Evolutionary conservation across 2,113 vertebrate genomes (phyloP), one percentile per base, ranked within the genome.

Genomic region (Capreolus pygargus): DNA sequence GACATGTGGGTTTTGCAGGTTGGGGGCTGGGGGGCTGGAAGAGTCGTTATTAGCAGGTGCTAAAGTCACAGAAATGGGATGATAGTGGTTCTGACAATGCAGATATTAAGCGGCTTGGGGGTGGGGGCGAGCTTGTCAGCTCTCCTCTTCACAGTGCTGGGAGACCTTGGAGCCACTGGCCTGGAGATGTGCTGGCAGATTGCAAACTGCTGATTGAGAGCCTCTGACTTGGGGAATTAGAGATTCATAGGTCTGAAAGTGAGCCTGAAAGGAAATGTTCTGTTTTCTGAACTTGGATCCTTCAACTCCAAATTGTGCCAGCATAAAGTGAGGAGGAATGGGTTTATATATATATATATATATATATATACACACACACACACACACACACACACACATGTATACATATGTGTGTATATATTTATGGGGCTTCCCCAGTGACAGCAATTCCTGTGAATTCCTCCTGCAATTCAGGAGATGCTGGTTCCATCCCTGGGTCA

Each of bases 1-100:
- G 88, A 95, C 81, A 50, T 86, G n/a, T 97, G 93, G 93, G 67
- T 95, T 97, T 97, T 97, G 55, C 78, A 79, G 70, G 16, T 9
- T 78, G 13, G 45, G 30, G 81, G 30, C 30, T 86, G 60, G 64
- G 43, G 21, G 64, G 11, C 81, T 90, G 82, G 61, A 74, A 91
- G 74, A 83, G 33, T 83, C 54, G 19, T 78, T 52, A 27, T 78
- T 60, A 79, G 36, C 89, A 96, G 91, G 94, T 98, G 83, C 45
- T 97, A 5, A 86, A 79, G 61, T 94, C 91, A 74, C 55, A 95
- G 86, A 97, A 94, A 45, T 58, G 67, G 76, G 47, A 30, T 52
- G 54, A n/a, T 67, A 43, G 61, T 70, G 47, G 30, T 90, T 64
- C 52, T 93, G 89, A 64, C 74, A 85, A 0, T 52, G 60, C 90